These are phyloP conservation scores for Campopleginae sp. DNA, from an alignment of 2,888 invertebrate species.

Conservation along the genomic window DNA sequence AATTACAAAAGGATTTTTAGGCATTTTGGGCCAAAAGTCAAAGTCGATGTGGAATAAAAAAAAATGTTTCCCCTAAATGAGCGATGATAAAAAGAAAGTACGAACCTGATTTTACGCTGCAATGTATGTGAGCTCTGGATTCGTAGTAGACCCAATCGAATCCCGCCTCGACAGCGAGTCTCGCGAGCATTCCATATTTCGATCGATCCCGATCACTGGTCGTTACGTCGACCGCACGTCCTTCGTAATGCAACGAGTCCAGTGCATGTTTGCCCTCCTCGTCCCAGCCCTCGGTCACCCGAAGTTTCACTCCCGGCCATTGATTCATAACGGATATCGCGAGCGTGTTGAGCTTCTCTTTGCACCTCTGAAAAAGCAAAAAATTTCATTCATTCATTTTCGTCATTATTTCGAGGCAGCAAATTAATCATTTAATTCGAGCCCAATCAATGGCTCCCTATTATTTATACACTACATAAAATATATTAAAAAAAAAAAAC, in stretches of 20 bases:
- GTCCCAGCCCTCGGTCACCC: constrained; percentile 98
- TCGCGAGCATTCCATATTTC: constrained; percentile 98
- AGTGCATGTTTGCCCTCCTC: constrained; percentile 92
- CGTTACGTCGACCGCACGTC: constrained; percentile 97
- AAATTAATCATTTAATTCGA: neutral
- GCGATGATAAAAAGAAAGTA: constrained; percentile 64
- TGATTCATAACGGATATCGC: constrained; percentile 99
- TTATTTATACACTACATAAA: neutral
- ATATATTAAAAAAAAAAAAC: neutral
- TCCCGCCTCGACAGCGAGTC: constrained; percentile 97
- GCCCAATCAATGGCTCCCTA: too few species aligned
- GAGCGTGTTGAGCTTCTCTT: constrained; percentile 96
- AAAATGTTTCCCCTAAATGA: too few species aligned
- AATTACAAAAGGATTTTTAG: too few species aligned
- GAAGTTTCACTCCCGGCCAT: constrained; percentile 97
- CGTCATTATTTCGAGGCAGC: neutral
- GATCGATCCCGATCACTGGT: constrained; percentile 96
- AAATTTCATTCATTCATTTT: neutral
- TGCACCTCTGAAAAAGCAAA: constrained; percentile 92
- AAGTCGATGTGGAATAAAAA: neutral
- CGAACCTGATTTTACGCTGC: constrained; percentile 98
- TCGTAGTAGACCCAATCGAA: constrained; percentile 99
- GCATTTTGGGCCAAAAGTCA: too few species aligned
- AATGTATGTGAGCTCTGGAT: constrained; percentile 97
- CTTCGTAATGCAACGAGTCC: constrained; percentile 97